Evolutionary conservation across 2,888 invertebrate genomes (phyloP).

Genomic region (Neoascia interrupta): DNA sequence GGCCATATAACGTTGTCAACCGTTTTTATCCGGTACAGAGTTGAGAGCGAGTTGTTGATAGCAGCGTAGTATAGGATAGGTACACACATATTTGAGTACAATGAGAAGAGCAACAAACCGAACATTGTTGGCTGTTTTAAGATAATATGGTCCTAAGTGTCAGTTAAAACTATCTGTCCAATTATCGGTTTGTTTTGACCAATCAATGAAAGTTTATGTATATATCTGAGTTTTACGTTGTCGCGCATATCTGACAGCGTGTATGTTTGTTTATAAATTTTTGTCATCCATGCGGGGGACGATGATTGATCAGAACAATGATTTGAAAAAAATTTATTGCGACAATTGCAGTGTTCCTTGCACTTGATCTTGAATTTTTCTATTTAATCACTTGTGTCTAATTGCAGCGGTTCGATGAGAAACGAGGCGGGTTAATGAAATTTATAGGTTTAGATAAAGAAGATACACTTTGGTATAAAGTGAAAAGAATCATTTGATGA

Average conservation of each 20-base stretch:
- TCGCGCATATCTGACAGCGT: too few species aligned
- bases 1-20: too few species aligned
- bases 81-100: neutral
- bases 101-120: neutral
- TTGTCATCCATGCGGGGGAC: neutral
- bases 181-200: constrained; percentile 37
- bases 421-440: constrained; percentile 43
- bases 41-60: constrained; percentile 10
- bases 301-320: constrained; percentile 52
- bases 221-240: too few species aligned
- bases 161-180: too few species aligned
- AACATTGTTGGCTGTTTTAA: too few species aligned
- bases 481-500: constrained; percentile 32
- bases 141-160: too few species aligned
- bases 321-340: constrained; percentile 51
- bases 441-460: constrained; percentile 37
- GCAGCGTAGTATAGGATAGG: neutral
- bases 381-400: neutral
- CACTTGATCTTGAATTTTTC: constrained; percentile 29
- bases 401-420: neutral
- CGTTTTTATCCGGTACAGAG: constrained; percentile 33
- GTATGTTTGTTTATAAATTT: too few species aligned
- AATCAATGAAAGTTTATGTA: constrained; percentile 32
- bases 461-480: constrained; percentile 9
- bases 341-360: constrained; percentile 45